Base-by-base conservation (phyloP, 2,888 invertebrate genomes). In the Cosmia pyralina region DNA sequence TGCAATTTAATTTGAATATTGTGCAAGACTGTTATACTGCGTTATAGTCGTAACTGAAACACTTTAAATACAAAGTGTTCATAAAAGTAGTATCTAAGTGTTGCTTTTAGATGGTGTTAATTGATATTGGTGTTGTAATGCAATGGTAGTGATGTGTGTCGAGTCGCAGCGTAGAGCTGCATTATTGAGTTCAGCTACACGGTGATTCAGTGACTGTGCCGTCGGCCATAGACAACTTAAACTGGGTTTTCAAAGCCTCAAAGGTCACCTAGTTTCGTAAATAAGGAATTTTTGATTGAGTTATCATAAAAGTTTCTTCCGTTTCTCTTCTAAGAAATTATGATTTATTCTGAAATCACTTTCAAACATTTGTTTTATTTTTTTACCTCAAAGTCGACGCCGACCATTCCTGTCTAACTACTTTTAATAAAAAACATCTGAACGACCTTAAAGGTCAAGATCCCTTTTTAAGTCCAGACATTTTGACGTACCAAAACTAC, bases 1-100 rank as follows among this genome's bases (percentile, higher is more conserved):
- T 96, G 95, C 95, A 96, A 96, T 96, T 95, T 94, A 94, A 96
- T 96, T 96, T 96, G 95, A 96, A 96, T 96, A 95, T 94, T 94
- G 94, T 95, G 95, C 95, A 95, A 94, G 94, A 93, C 93, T 91
- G 93, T 94, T 94, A 94, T 92, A 92, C 90, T 89, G 90, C 92
- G 91, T 91, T 93, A 94, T 93, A 90, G 91, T 90, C 89, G 90
- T 89, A 90, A 90, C 91, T 90, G 92, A 88, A 93, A 90, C 91
- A 92, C 90, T 95, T 95, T 93, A 95, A 94, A 94, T 94, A 94
- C 92, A 94, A 93, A 94, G 93, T 92, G 93, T 90, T 93, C 92
- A 93, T 94, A 93, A 94, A 93, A 93, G 93, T 91, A 89, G 88
- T 91, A 90, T 88, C 88, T 90, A 86, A 84, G 91, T 89, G 82